Conservation (phyloP, 2,797 vertebrate species). For the Chiroxiphia lanceolata region DNA sequence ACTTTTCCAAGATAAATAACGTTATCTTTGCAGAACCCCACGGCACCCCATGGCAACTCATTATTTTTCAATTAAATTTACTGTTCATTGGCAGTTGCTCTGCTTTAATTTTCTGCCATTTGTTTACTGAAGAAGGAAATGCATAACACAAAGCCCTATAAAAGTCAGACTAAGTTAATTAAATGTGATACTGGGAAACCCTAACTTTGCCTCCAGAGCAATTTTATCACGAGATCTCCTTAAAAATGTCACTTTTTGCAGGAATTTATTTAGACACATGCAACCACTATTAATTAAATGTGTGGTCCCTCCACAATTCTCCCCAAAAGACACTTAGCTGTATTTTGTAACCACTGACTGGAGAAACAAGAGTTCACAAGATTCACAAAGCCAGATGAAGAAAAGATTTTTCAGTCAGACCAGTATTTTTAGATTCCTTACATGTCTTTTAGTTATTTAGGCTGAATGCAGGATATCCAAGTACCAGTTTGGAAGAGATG, state of each 20-base stretch:
- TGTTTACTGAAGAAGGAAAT: constrained; percentile 76
- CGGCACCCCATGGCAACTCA: constrained; percentile 72
- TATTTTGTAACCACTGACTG: background rate
- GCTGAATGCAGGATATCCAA: background rate
- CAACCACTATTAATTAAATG: constrained; percentile 47
- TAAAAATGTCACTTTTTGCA: constrained; percentile 69
- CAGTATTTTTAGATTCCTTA: background rate
- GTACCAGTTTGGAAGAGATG: background rate
- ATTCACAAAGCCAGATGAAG: background rate
- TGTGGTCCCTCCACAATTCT: constrained; percentile 4
- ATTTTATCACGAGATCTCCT: constrained; percentile 70
- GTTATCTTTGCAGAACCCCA: constrained; percentile 71
- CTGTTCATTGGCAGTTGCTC: constrained; percentile 73
- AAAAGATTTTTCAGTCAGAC: background rate
- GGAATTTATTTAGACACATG: constrained; percentile 72
- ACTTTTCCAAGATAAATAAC: constrained; percentile 74
- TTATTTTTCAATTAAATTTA: constrained; percentile 81
- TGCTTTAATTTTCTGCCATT: constrained; percentile 77
- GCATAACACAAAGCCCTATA: constrained; percentile 73
- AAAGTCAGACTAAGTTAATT: constrained; percentile 80
- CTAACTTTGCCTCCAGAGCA: constrained; percentile 71
- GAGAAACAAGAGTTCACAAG: background rate
- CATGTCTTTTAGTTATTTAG: background rate
- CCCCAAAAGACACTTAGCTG: background rate
- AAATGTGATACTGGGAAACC: constrained; percentile 72